A percentile compares a stretch with the other conserved stretches of the same genome.
phyloP scores from a whole-genome alignment of 2,113 vertebrate species.

The Fregetta grallaria region DNA sequence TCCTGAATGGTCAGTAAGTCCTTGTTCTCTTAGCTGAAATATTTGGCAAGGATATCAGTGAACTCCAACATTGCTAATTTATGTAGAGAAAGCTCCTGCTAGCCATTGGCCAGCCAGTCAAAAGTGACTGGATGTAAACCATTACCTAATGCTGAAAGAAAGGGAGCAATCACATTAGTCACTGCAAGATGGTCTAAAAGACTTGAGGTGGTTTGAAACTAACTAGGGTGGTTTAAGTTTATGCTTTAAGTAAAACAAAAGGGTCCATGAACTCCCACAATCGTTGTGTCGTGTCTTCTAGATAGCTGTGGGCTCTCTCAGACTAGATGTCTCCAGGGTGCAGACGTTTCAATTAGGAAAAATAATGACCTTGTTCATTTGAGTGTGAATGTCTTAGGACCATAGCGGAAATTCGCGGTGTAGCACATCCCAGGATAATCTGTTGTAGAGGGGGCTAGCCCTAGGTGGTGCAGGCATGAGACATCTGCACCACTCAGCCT shows the following conservation, averaged over 20 bases:
- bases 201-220: not conserved
- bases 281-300: not conserved
- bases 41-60: not conserved
- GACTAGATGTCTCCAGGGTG: not conserved
- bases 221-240: not conserved
- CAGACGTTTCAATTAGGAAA: not conserved
- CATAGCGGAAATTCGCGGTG: not conserved
- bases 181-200: not conserved
- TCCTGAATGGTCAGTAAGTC: not conserved
- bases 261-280: accelerated
- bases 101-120: not conserved
- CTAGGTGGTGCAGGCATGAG: not conserved
- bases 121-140: not conserved
- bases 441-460: not conserved
- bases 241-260: not conserved
- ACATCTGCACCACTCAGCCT: not conserved
- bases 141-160: not conserved
- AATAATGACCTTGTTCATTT: not conserved
- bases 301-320: not conserved
- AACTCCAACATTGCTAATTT: not conserved
- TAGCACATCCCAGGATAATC: not conserved
- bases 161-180: not conserved
- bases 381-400: not conserved
- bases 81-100: not conserved
- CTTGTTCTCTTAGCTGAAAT: not conserved